Evolutionary conservation across 2,113 vertebrate genomes (phyloP).

Genomic region (Pachypanchax playfairii): DNA sequence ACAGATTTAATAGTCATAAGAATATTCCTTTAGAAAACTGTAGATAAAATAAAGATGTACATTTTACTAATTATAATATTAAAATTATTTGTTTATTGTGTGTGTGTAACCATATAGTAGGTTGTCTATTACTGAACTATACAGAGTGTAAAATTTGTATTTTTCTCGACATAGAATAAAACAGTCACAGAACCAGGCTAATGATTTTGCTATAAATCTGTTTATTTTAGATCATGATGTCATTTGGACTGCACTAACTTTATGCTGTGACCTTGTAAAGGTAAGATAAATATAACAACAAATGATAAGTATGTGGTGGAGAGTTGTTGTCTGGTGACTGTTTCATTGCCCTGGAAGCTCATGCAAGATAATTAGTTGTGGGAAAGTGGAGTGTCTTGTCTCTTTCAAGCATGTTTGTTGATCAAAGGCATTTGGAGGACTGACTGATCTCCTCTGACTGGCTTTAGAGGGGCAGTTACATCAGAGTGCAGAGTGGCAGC

Average conservation of each 20-base stretch:
- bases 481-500: constrained; percentile 51
- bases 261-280: constrained; percentile 27
- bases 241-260: not conserved
- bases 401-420: constrained; percentile 50
- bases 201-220: not conserved
- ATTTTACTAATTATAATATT: no score
- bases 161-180: no score
- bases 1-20: constrained; percentile 6
- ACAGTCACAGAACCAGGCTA: not conserved
- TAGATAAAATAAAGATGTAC: not conserved
- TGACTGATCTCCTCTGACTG: constrained; percentile 45
- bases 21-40: not conserved
- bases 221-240: not conserved
- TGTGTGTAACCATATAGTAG: no score
- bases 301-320: constrained; percentile 26
- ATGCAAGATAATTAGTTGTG: constrained; percentile 55
- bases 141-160: no score
- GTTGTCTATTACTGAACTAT: no score
- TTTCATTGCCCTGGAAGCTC: constrained; percentile 45
- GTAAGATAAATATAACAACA: constrained; percentile 33
- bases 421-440: constrained; percentile 60
- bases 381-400: constrained; percentile 52
- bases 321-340: constrained; percentile 21
- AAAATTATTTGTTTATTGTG: no score
- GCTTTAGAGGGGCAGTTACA: constrained; percentile 9